Evolutionary conservation across 2,888 invertebrate genomes (phyloP), one percentile per base, ranked within the genome.

Genomic region (Penaeus monodon): DNA sequence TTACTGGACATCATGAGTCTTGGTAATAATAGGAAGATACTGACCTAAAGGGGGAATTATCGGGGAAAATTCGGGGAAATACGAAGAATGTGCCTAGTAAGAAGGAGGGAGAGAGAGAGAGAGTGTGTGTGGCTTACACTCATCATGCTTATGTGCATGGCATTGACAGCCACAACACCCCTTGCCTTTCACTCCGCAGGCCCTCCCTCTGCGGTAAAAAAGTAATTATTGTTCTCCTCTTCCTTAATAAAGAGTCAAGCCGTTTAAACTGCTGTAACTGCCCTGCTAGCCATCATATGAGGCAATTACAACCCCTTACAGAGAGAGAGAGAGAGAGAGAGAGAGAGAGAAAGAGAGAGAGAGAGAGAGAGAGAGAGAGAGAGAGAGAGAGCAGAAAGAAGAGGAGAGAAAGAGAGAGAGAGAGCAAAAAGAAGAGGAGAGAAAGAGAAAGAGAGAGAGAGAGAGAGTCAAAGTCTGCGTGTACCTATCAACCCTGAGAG

Each of bases 301-400:
- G 14, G 17, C 6, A 14, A 29, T 38, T n/a, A 24, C 27, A 29
- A 17, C 27, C 2, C 7, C 29, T 10, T 20, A 73, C 73, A 70
- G 70, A 27, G 73, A 73, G 20, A 27, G 73, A 27, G 29, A 27
- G 27, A 29, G 27, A 27, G 12, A 29, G 29, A 38, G 73, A 29
- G 73, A 38, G 22, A 29, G 29, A 33, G 29, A 27, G 38, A 38
- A 38, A 22, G 29, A 1, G 73, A 27, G 66, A 66, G 29, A n/a
- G 78, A 79, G 78, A 63, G 63, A 63, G 64, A 63, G 78, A 27
- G 63, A 63, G 78, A 78, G 78, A 27, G 63, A 63, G 78, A 78
- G 78, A 78, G 78, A 27, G 63, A 63, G 78, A 57, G 63, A n/a
- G 78, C n/a, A n/a, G n/a, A n/a, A n/a, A n/a, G 27, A n/a, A 73